A percentile compares a stretch with the other conserved stretches of the same genome.
These are phyloP conservation scores for Cydia fagiglandana DNA, from an alignment of 1,140 invertebrate species.

Conservation along the genomic window DNA sequence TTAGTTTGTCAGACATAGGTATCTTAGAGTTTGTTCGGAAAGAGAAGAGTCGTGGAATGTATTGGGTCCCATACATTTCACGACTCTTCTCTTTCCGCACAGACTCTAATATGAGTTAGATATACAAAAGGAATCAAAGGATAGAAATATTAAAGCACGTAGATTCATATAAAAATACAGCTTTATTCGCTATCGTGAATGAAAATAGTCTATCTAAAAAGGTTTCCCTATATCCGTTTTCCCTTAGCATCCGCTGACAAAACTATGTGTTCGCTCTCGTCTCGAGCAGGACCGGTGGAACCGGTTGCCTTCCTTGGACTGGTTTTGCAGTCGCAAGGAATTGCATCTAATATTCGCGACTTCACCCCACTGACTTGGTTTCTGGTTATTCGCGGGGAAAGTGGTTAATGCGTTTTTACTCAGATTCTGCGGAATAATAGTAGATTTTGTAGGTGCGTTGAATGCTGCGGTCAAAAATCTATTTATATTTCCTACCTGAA, in stretches of 20 bases:
- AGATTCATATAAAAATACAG: neutral
- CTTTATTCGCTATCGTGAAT: neutral
- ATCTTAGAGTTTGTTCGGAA: no score
- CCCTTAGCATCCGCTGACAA: neutral
- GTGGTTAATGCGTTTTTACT: neutral
- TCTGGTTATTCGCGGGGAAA: neutral
- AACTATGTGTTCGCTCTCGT: conserved; percentile 21
- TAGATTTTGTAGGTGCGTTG: no score
- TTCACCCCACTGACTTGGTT: conserved; percentile 26
- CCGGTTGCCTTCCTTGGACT: conserved; percentile 16
- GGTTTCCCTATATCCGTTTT: conserved; percentile 22
- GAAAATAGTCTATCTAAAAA: neutral
- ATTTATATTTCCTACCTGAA: no score
- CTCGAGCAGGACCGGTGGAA: neutral
- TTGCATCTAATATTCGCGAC: conserved; percentile 9
- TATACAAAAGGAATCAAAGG: no score
- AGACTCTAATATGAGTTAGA: no score
- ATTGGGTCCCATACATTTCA: no score
- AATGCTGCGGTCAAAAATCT: no score
- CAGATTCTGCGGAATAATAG: no score
- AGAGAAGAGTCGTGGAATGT: no score
- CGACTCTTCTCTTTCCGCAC: no score
- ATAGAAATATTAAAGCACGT: no score
- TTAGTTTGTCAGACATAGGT: no score
- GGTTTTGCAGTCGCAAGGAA: conserved; percentile 14